Conservation (phyloP, 2,797 vertebrate genomes). For the Cygnus olor region DNA sequence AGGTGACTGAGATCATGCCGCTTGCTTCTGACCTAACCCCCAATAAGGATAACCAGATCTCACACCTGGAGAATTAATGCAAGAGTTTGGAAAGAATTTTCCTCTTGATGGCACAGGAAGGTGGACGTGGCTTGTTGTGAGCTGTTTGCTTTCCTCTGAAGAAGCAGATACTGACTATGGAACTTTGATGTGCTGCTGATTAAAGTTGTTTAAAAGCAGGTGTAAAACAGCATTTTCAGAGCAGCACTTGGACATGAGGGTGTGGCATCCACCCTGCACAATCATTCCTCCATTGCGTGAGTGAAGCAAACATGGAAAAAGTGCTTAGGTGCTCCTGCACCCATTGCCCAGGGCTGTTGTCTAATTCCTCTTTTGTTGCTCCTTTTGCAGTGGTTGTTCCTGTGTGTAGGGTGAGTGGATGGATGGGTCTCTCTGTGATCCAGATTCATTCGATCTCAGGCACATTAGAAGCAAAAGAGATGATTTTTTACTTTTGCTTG, state of each 20-base stretch:
- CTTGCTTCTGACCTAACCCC: background rate
- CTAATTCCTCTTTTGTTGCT: slow-evolving; percentile 29
- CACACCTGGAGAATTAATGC: background rate
- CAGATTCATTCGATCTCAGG: slow-evolving; percentile 1
- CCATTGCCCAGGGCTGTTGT: slow-evolving; percentile 6
- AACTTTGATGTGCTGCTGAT: background rate
- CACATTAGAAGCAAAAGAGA: background rate
- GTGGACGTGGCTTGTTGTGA: background rate
- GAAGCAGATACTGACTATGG: background rate
- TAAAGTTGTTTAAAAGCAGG: slow-evolving; percentile 1
- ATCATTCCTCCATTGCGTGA: background rate
- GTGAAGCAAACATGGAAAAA: background rate
- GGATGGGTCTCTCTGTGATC: background rate
- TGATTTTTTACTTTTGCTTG: background rate
- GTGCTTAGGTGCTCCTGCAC: slow-evolving; percentile 22
- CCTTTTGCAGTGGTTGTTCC: slow-evolving; percentile 30
- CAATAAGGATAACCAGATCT: background rate
- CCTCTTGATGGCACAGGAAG: background rate
- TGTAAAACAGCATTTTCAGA: background rate
- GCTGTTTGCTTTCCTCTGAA: slow-evolving; percentile 32
- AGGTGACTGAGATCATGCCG: background rate
- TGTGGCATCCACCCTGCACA: background rate
- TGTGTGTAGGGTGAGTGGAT: background rate
- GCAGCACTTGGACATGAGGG: background rate
- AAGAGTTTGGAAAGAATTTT: background rate